Base-by-base conservation (phyloP, 2,888 invertebrate genomes). In the Scaptomyza cyrtandrae region DNA sequence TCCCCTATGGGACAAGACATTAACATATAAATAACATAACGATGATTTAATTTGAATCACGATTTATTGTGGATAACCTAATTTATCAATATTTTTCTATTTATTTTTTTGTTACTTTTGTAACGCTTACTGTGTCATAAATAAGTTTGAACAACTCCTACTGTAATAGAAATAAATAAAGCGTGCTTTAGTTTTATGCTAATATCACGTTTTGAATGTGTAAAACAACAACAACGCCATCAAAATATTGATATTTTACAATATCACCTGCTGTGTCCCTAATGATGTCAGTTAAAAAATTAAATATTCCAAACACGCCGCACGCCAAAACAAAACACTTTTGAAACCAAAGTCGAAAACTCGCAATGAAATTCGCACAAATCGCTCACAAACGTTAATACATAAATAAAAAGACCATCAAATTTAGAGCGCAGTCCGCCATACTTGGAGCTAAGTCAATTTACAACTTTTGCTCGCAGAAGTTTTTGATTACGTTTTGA, bases 261-360 rank as follows among this genome's bases (percentile, higher is more conserved):
- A 78, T 58, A 87, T 74, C 88, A 83, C 83, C 83, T 83, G 83
- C 77, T 83, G 83, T 85, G 88, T 79, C 82, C 85, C 67, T 83
- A 83, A 83, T 87, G 88, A 83, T 87, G 64, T 61, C 74, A 71
- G 76, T 71, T 74, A 14, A 50, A 31, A 62, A 75, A 83, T 79
- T 85, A 85, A 65, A 72, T 77, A 87, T 87, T 87, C 86, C 71
- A 50, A 72, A 58, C 88, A 83, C 71, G 86, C 67, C 49, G 69
- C 71, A 54, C 43, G 62, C 75, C 71, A 71, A 76, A 80, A 58
- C n/a, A 37, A 81, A 59, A 66, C 60, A 78, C 55, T 66, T 63
- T 70, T 41, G 33, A 72, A 59, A 72, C 60, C 60, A 75, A 85
- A 78, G 14, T 68, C 48, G 50, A 59, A 65, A 7, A 62, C 75